Evolutionary conservation across 2,888 invertebrate species (phyloP).

Genomic region (Nephrotoma guestfalica): DNA sequence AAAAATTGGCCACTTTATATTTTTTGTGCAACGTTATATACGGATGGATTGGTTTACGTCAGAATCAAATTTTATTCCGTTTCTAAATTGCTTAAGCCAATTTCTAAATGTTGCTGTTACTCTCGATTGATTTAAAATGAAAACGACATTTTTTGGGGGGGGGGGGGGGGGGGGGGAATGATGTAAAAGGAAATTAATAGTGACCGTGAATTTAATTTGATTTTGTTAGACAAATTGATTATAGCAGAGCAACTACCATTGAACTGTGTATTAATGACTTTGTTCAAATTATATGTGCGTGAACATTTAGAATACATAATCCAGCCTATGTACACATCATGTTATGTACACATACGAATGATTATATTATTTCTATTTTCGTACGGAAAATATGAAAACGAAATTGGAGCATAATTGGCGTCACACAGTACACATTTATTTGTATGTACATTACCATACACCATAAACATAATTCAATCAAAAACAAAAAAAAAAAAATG

Average conservation of each 20-base stretch:
- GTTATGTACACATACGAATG: not conserved
- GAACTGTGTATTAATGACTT: not conserved
- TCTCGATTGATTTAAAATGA: not conserved
- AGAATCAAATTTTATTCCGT: not conserved
- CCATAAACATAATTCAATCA: not conserved
- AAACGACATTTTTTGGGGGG: not conserved
- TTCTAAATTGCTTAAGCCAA: not conserved
- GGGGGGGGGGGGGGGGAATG: not conserved
- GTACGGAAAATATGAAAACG: not conserved
- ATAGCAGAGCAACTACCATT: not conserved
- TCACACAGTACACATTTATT: not conserved
- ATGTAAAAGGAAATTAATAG: not conserved
- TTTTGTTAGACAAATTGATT: not conserved
- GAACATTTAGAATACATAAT: no score
- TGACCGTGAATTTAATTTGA: not conserved
- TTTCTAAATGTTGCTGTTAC: not conserved
- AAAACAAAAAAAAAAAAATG: not conserved
- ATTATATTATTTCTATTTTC: not conserved
- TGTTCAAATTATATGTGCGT: no score
- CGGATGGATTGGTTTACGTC: not conserved
- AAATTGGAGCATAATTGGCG: not conserved
- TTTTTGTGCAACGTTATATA: not conserved
- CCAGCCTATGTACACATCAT: no score
- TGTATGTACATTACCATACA: not conserved
- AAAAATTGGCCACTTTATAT: not conserved